phyloP scores from a whole-genome alignment of 2,113 vertebrate genomes.

The Neotragus moschatus region DNA sequence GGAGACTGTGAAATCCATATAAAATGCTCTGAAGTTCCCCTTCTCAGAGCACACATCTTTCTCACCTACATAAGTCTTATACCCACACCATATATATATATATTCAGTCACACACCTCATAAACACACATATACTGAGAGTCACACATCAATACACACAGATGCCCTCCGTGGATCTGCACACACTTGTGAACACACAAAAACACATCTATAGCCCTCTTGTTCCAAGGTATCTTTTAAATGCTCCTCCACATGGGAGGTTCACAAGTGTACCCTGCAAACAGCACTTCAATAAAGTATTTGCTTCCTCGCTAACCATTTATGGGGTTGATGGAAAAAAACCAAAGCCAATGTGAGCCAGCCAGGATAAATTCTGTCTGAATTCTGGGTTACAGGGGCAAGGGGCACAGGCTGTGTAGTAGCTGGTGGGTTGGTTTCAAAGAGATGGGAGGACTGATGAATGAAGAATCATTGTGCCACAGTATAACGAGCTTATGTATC shows the following conservation, averaged over 20 bases:
- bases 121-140: not conserved
- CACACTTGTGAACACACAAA: not conserved
- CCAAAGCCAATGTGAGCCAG: not conserved
- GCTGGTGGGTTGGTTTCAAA: not conserved
- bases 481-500: not conserved
- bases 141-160: not conserved
- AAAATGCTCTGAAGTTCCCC: not conserved
- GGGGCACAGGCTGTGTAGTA: not conserved
- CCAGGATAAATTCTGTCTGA: conserved; percentile 9
- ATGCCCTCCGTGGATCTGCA: not conserved
- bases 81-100: not conserved
- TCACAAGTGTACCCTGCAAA: not conserved
- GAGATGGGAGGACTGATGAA: not conserved
- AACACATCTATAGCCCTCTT: not conserved
- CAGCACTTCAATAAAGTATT: conserved; percentile 45
- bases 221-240: not conserved
- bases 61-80: not conserved
- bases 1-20: not conserved
- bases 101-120: not conserved
- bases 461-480: not conserved
- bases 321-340: not conserved
- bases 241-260: not conserved
- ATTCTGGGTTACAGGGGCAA: not conserved
- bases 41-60: not conserved
- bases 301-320: not conserved